These are phyloP conservation scores for Phacellophora camtschatica DNA, from an alignment of 30 jellyfish, hydroid and myxozoan genomes.

Conservation along the genomic window DNA sequence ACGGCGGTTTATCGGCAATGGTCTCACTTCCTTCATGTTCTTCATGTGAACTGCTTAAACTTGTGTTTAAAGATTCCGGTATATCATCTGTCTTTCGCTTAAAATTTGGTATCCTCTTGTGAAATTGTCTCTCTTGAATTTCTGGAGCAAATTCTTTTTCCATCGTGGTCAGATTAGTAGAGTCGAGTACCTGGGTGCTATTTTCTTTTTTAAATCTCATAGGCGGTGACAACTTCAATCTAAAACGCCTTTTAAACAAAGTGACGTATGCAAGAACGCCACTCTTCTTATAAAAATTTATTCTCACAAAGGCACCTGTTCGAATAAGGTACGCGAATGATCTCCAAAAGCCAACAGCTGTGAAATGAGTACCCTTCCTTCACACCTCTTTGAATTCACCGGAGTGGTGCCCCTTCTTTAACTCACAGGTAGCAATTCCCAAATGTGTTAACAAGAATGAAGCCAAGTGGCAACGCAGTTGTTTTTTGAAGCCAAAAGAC, in stretches of 20 bases:
- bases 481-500: slow-evolving; percentile 6
- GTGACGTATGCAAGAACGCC: too few relatives aligned
- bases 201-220: too few relatives aligned
- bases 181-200: too few relatives aligned
- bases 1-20: slow-evolving; percentile 49
- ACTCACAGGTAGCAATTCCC: not conserved
- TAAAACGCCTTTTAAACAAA: too few relatives aligned
- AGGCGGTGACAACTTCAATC: too few relatives aligned
- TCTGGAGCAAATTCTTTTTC: not conserved
- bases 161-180: too few relatives aligned
- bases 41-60: slow-evolving; percentile 11
- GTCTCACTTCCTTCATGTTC: slow-evolving; percentile 6
- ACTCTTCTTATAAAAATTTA: too few relatives aligned
- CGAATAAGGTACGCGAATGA: not conserved
- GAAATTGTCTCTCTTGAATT: not conserved
- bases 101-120: not conserved
- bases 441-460: not conserved
- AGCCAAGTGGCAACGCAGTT: slow-evolving; percentile 38
- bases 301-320: too few relatives aligned
- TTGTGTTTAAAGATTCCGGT: slow-evolving; percentile 15
- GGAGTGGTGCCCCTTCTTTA: not conserved
- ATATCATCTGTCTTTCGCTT: not conserved
- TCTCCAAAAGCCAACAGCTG: not conserved
- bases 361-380: not conserved
- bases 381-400: not conserved